phyloP scores from a whole-genome alignment of 2,113 vertebrate genomes.

The Ceyx cyanopectus region DNA sequence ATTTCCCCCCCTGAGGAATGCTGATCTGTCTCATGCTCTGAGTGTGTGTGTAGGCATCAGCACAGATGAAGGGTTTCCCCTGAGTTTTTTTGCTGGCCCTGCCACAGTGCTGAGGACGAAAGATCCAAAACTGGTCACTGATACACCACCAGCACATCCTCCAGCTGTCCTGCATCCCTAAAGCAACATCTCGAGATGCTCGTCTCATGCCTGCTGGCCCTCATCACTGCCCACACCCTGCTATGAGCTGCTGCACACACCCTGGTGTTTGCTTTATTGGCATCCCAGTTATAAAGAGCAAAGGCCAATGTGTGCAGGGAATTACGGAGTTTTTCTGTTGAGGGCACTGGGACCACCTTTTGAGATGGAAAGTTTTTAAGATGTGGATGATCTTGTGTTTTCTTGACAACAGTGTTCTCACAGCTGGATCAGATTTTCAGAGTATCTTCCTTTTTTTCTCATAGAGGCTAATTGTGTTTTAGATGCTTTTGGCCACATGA shows the following conservation, averaged over 20 bases:
- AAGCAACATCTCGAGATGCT: too few relatives aligned
- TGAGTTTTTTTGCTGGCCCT: rapidly evolving
- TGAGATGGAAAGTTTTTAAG: neutral
- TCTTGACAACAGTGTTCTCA: neutral
- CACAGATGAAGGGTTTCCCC: neutral
- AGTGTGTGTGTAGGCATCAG: rapidly evolving
- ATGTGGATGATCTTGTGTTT: neutral
- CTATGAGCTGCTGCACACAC: neutral
- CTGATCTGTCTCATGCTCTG: rapidly evolving
- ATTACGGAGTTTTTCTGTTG: rapidly evolving
- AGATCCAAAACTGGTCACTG: neutral
- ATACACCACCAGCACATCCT: rapidly evolving
- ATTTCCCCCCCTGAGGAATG: neutral
- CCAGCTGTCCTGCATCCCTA: neutral
- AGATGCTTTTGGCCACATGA: neutral
- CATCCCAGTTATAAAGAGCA: neutral
- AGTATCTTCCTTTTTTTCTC: neutral
- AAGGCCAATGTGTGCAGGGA: neutral
- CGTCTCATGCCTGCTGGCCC: neutral
- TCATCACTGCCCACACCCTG: neutral
- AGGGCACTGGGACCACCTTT: neutral
- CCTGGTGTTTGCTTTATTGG: neutral
- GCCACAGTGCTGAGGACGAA: neutral
- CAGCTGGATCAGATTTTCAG: neutral
- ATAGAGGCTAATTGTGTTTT: neutral